Evolutionary conservation across 2,888 invertebrate genomes (phyloP).

Genomic region (Reticulitermes lucifugus): DNA sequence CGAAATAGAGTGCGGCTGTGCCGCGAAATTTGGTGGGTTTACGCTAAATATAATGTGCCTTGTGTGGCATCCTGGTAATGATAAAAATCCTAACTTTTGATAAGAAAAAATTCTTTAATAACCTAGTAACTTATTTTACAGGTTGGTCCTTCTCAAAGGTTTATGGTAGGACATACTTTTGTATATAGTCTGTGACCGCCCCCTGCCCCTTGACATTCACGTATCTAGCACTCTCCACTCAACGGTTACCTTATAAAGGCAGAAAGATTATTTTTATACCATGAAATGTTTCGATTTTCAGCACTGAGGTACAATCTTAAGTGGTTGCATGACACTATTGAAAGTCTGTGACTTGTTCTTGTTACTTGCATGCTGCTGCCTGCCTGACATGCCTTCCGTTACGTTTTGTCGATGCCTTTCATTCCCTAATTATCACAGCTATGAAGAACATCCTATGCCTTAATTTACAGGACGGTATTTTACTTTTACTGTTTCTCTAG

Average conservation of each 20-base stretch:
- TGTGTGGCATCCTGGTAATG: too few relatives aligned
- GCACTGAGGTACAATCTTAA: neutral
- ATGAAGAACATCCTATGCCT: too few relatives aligned
- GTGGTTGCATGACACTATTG: neutral
- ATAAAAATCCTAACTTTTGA: too few relatives aligned
- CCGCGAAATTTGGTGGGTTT: too few relatives aligned
- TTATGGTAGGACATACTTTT: neutral
- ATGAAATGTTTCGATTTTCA: neutral
- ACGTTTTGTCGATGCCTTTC: neutral
- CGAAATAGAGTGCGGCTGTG: too few relatives aligned
- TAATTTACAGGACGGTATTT: too few relatives aligned
- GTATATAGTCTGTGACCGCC: neutral
- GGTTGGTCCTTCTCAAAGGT: conserved; percentile 15
- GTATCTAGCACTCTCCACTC: neutral
- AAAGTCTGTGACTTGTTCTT: neutral
- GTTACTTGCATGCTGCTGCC: neutral
- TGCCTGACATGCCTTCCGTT: neutral
- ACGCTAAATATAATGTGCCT: too few relatives aligned
- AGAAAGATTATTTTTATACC: neutral
- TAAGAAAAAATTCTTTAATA: neutral
- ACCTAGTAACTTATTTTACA: conserved; percentile 10
- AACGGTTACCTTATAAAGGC: neutral
- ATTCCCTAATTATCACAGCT: too few relatives aligned
- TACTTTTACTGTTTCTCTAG: too few relatives aligned
- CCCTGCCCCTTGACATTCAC: neutral